These are phyloP conservation scores for Telmatochromis sp. DNA, from an alignment of 2,113 vertebrate species.

Conservation along the genomic window DNA sequence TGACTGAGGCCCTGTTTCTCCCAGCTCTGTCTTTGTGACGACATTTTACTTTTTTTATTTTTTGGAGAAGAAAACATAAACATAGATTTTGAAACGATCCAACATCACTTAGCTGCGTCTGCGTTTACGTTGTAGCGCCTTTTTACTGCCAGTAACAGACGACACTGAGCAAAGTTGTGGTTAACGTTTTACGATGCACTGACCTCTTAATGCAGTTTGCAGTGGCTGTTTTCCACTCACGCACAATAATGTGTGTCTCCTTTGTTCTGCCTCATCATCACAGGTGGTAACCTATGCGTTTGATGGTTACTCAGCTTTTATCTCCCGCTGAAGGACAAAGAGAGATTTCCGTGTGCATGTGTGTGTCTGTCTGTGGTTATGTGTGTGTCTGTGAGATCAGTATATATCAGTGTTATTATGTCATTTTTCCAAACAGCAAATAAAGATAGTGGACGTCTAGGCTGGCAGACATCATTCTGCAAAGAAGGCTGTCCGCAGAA, in stretches of 20 bases:
- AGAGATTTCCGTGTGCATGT: background rate
- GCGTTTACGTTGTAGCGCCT: background rate
- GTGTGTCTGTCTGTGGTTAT: background rate
- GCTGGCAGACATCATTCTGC: background rate
- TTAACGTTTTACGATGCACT: fast-evolving
- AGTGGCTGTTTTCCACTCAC: background rate
- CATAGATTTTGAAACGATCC: background rate
- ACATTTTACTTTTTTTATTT: background rate
- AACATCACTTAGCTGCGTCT: background rate
- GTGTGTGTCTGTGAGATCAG: background rate
- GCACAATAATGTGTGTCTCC: background rate
- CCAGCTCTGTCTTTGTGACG: background rate
- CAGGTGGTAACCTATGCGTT: background rate
- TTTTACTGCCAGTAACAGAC: background rate
- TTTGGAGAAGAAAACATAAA: background rate
- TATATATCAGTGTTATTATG: background rate
- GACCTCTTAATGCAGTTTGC: background rate
- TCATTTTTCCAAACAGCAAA: background rate
- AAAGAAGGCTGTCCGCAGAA: background rate
- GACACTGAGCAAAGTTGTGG: background rate
- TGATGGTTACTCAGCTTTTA: background rate
- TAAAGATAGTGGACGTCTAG: background rate
- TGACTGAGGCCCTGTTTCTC: fast-evolving
- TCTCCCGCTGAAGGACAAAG: background rate
- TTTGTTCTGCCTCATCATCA: background rate